Evolutionary conservation across 2,113 vertebrate genomes (phyloP).

Genomic region (Neotoma lepida): DNA sequence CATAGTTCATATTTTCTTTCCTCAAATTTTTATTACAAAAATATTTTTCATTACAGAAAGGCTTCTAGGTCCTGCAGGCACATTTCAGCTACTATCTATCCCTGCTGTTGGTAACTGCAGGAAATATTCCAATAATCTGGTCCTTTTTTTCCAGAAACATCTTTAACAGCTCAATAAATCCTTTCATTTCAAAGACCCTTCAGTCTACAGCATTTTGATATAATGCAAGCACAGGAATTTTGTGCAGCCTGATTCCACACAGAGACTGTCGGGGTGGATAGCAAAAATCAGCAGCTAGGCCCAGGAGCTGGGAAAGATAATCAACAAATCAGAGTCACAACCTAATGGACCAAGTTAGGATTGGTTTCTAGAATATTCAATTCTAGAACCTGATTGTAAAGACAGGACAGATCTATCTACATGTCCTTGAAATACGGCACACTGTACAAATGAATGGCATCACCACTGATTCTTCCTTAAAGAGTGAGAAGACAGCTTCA

Average conservation of each 20-base stretch:
- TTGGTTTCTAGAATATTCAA: background rate
- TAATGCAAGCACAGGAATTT: background rate
- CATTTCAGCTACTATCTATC: background rate
- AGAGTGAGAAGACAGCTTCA: slow-evolving; percentile 9
- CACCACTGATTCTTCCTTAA: background rate
- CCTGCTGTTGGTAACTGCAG: background rate
- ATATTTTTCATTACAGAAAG: background rate
- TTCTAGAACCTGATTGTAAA: background rate
- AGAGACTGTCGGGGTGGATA: background rate
- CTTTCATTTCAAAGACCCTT: background rate
- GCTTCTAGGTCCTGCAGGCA: background rate
- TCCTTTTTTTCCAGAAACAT: background rate
- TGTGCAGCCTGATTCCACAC: background rate
- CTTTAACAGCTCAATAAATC: background rate
- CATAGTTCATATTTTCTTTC: background rate
- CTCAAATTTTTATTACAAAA: background rate
- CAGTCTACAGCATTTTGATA: background rate
- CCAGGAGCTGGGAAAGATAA: background rate
- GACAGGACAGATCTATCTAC: background rate
- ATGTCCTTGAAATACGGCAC: background rate
- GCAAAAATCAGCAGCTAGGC: background rate
- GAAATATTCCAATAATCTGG: background rate
- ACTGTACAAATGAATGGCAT: background rate
- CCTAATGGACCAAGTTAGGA: background rate
- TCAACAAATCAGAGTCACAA: background rate